Evolutionary conservation across 2,797 vertebrate genomes (phyloP).

Genomic region (Agapornis canus): DNA sequence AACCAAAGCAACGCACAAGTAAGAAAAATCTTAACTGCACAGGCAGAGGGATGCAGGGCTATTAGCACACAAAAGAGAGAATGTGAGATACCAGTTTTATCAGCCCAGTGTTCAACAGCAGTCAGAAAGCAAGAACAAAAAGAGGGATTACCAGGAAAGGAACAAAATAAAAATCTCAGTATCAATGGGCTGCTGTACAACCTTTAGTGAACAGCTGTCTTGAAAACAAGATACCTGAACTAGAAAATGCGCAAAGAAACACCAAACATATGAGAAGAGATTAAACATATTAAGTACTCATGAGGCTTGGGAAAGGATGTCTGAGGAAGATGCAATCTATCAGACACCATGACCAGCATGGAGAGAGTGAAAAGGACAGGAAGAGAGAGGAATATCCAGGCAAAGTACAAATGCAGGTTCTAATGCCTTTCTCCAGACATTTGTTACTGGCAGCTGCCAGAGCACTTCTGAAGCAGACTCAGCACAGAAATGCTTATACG

Average conservation of each 20-base stretch:
- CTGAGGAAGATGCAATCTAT: neutral
- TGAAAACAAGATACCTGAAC: neutral
- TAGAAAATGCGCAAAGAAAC: neutral
- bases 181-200: neutral
- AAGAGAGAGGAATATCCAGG: neutral
- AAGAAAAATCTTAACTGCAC: neutral
- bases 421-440: neutral
- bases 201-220: neutral
- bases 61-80: neutral
- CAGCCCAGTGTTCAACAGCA: neutral
- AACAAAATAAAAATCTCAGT: neutral
- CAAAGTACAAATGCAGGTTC: neutral
- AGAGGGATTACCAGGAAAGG: neutral
- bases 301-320: neutral
- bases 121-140: neutral
- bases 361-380: neutral
- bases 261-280: neutral
- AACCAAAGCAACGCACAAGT: neutral
- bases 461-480: neutral
- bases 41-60: neutral
- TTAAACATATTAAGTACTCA: neutral
- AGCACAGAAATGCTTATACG: neutral
- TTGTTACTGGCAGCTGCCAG: neutral
- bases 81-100: neutral
- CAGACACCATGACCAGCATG: accelerated